A percentile compares a stretch with the other conserved stretches of the same genome.
These are phyloP conservation scores for Galago senegalensis DNA, from an alignment of 2,797 vertebrate genomes.

Conservation along the genomic window DNA sequence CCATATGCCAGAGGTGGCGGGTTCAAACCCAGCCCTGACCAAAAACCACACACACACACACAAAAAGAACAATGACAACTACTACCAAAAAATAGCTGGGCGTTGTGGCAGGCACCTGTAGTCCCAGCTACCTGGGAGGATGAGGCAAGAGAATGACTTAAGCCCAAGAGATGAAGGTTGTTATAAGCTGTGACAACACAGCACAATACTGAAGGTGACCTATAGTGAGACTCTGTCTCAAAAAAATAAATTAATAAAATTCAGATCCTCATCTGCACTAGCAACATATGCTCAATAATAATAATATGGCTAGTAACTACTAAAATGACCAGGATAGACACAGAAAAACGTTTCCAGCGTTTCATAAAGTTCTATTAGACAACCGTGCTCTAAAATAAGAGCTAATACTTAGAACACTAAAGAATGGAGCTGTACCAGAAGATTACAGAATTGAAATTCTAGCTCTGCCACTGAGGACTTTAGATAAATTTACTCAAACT, in stretches of 20 bases:
- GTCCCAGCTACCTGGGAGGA: too few relatives aligned
- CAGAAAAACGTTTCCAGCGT: neutral
- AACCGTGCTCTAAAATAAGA: neutral
- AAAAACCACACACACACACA: too few relatives aligned
- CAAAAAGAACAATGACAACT: too few relatives aligned
- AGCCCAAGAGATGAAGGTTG: too few relatives aligned
- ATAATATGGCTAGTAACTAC: neutral
- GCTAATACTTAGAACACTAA: neutral
- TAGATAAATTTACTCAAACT: constrained; percentile 11
- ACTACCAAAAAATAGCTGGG: too few relatives aligned
- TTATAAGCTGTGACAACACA: too few relatives aligned
- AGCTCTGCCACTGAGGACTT: neutral
- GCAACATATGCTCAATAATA: neutral
- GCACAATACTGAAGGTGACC: too few relatives aligned
- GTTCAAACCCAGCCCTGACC: too few relatives aligned
- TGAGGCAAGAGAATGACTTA: too few relatives aligned
- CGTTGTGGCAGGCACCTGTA: too few relatives aligned
- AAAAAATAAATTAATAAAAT: neutral
- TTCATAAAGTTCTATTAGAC: neutral
- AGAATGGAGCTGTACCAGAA: neutral
- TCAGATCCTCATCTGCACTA: neutral
- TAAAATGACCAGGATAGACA: neutral
- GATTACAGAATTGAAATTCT: neutral
- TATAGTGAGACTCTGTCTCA: too few relatives aligned
- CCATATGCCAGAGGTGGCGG: too few relatives aligned